These are phyloP conservation scores for Nycteola revayana DNA, from an alignment of 2,888 invertebrate genomes.

Conservation along the genomic window DNA sequence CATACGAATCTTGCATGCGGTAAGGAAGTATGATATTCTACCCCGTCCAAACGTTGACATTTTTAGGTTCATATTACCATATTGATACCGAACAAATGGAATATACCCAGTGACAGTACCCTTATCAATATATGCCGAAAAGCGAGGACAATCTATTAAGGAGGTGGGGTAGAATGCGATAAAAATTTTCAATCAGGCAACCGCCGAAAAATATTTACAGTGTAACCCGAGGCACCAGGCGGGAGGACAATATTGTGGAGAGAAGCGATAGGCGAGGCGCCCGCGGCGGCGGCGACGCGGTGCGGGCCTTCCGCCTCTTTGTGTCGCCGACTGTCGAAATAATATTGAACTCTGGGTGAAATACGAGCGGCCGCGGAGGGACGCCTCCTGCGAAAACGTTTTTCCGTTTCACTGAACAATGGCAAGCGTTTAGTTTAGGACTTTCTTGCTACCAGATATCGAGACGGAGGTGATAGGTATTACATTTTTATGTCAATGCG, in stretches of 20 bases:
- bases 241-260: slow-evolving; percentile 77
- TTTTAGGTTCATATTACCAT: too few relatives aligned
- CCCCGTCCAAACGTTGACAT: too few relatives aligned
- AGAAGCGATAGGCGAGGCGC: slow-evolving; percentile 66
- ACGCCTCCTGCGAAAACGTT: slow-evolving; percentile 70
- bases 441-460: slow-evolving; percentile 50
- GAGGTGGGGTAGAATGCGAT: slow-evolving; percentile 70
- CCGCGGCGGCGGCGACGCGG: slow-evolving; percentile 57
- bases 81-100: slow-evolving; percentile 22
- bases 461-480: slow-evolving; percentile 38
- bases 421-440: slow-evolving; percentile 65
- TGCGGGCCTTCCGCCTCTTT: slow-evolving; percentile 73
- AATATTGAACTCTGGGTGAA: slow-evolving; percentile 78
- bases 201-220: slow-evolving; percentile 79
- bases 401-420: slow-evolving; percentile 75
- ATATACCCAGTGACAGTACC: slow-evolving; percentile 42
- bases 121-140: slow-evolving; percentile 55
- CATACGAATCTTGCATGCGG: too few relatives aligned
- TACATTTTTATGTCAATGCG: slow-evolving; percentile 27
- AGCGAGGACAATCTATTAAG: slow-evolving; percentile 67
- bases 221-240: slow-evolving; percentile 73
- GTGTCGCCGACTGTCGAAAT: slow-evolving; percentile 74
- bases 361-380: slow-evolving; percentile 74
- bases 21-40: too few relatives aligned
- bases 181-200: slow-evolving; percentile 78